phyloP scores from a whole-genome alignment of 2,797 vertebrate genomes.

The Myripristis murdjan region DNA sequence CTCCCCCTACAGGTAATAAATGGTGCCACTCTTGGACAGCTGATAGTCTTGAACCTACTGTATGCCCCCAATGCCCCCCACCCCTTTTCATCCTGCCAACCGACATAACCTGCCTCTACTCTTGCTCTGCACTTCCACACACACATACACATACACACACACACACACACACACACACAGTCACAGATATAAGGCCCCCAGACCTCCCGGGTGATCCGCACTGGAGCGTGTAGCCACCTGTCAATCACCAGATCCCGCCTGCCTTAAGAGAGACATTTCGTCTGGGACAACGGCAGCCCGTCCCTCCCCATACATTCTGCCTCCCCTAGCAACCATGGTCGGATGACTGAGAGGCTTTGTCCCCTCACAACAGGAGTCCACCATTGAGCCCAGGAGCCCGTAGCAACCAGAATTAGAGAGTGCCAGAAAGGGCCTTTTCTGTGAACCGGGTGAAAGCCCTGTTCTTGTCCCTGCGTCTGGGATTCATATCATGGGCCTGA shows the following conservation, averaged over 20 bases:
- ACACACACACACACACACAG: conserved; percentile 63
- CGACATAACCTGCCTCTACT: conserved; percentile 33
- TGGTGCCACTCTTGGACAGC: conserved; percentile 26
- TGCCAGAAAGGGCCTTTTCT: conserved; percentile 83
- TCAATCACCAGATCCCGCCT: conserved; percentile 84
- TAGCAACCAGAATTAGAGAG: conserved; percentile 84
- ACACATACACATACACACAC: conserved; percentile 28
- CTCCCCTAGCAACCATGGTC: conserved; percentile 88
- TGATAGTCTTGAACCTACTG: conserved; percentile 17
- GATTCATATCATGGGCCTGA: conserved; percentile 91
- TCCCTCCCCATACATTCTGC: conserved; percentile 85
- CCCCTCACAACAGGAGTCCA: conserved; percentile 81
- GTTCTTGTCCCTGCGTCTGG: conserved; percentile 88
- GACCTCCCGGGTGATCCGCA: conserved; percentile 83
- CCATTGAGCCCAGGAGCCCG: conserved; percentile 82
- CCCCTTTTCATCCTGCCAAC: conserved; percentile 54
- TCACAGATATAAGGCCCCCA: conserved; percentile 70
- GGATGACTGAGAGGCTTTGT: conserved; percentile 84
- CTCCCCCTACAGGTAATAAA: conserved; percentile 74
- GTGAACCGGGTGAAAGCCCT: conserved; percentile 85
- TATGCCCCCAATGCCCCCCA: conserved; percentile 21
- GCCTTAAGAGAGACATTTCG: conserved; percentile 89
- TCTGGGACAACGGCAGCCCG: conserved; percentile 86
- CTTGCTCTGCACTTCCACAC: background rate
- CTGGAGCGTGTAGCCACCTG: conserved; percentile 86